Conservation (phyloP, 2,888 invertebrate genomes). For the Drosophila merina region DNA sequence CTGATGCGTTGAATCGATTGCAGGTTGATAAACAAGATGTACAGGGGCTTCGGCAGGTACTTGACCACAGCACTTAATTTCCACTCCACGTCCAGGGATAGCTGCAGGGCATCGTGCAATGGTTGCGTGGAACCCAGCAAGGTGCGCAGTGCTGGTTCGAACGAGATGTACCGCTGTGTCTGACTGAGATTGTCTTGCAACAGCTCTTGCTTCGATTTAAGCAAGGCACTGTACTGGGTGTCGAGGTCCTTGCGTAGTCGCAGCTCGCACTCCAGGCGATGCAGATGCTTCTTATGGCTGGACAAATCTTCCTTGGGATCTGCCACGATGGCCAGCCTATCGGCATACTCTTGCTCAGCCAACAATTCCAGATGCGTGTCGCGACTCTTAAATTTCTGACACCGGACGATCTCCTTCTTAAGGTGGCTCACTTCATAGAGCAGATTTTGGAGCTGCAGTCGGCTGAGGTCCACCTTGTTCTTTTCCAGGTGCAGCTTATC, state of each 20-base stretch:
- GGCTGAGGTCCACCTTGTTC: slow-evolving; percentile 94
- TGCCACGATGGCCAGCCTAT: slow-evolving; percentile 57
- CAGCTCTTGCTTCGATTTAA: slow-evolving; percentile 90
- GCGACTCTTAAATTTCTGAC: slow-evolving; percentile 96
- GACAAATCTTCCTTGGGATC: slow-evolving; percentile 74
- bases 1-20: slow-evolving; percentile 82
- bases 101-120: slow-evolving; percentile 93
- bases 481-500: slow-evolving; percentile 93
- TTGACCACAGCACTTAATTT: slow-evolving; percentile 90
- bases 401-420: slow-evolving; percentile 97
- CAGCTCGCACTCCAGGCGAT: slow-evolving; percentile 95
- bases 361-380: slow-evolving; percentile 97
- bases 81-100: slow-evolving; percentile 91
- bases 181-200: slow-evolving; percentile 90
- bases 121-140: slow-evolving; percentile 93
- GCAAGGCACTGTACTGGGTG: slow-evolving; percentile 89
- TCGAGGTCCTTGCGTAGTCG: slow-evolving; percentile 93
- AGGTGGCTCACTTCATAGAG: slow-evolving; percentile 97
- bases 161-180: slow-evolving; percentile 90
- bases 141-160: slow-evolving; percentile 90
- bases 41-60: slow-evolving; percentile 92
- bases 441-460: slow-evolving; percentile 95
- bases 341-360: slow-evolving; percentile 92
- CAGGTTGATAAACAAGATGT: slow-evolving; percentile 93
- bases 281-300: slow-evolving; percentile 91